A percentile compares a stretch with the other conserved stretches of the same genome.
Conservation (phyloP, 2,113 vertebrate species). For the Rhizomys pruinosus region DNA sequence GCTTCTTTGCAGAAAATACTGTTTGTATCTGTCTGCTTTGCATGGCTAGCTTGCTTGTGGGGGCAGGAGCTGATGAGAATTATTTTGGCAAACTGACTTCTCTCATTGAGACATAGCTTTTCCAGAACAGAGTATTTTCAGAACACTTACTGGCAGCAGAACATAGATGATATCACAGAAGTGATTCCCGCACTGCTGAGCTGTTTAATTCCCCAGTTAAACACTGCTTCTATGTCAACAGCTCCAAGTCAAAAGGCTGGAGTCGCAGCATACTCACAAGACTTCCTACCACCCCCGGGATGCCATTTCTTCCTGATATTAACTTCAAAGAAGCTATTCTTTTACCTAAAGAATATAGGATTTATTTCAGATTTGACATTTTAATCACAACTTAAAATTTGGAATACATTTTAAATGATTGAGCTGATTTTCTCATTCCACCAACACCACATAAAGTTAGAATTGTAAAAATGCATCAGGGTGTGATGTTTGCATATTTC, state of each 20-base stretch:
- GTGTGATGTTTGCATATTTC: not conserved
- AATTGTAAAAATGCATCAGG: not conserved
- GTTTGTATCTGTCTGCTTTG: not conserved
- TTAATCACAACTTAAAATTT: conserved; percentile 5
- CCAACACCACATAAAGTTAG: not conserved
- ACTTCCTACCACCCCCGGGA: not conserved
- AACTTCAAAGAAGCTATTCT: conserved; percentile 5
- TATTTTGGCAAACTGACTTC: conserved; percentile 77
- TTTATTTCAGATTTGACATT: conserved; percentile 40
- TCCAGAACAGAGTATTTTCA: conserved; percentile 76
- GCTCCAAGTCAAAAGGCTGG: not conserved
- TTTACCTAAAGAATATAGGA: not conserved
- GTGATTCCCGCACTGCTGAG: conserved; percentile 71
- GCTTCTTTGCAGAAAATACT: not conserved
- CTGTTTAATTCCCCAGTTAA: conserved; percentile 61
- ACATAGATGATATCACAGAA: conserved; percentile 68
- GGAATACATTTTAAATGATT: not conserved
- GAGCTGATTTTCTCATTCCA: not conserved
- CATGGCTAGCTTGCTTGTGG: not conserved
- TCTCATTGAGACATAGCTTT: conserved; percentile 71
- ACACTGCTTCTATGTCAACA: conserved; percentile 26
- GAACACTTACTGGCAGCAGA: conserved; percentile 73
- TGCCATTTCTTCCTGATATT: not conserved
- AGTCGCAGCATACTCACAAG: not conserved
- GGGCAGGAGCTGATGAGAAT: conserved; percentile 46